These are phyloP conservation scores for Excalfactoria chinensis DNA, from an alignment of 2,113 vertebrate species.

Conservation along the genomic window DNA sequence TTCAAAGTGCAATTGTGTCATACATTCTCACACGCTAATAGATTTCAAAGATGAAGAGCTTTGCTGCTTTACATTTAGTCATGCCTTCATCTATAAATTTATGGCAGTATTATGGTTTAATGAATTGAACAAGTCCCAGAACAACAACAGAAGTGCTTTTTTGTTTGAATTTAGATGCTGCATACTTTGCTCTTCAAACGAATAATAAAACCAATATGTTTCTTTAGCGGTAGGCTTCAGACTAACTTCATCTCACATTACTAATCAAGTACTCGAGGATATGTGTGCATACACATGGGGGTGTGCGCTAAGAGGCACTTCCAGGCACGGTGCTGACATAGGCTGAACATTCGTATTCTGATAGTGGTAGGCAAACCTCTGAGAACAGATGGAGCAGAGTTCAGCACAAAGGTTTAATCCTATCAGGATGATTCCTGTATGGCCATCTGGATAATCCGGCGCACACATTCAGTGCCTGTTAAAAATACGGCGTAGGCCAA, in stretches of 20 bases:
- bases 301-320: constrained; percentile 20
- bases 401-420: constrained; percentile 96
- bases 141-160: constrained; percentile 61
- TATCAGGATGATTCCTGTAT: constrained; percentile 95
- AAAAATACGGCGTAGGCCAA: constrained; percentile 89
- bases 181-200: constrained; percentile 45
- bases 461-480: constrained; percentile 90
- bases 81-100: constrained; percentile 61
- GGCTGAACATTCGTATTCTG: constrained; percentile 76
- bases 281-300: not conserved
- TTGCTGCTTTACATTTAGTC: constrained; percentile 57
- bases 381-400: constrained; percentile 92
- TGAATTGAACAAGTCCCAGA: constrained; percentile 64
- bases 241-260: constrained; percentile 40
- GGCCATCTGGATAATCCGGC: constrained; percentile 95
- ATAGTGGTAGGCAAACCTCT: constrained; percentile 73
- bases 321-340: constrained; percentile 30
- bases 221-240: constrained; percentile 50
- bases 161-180: constrained; percentile 64
- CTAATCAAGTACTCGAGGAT: constrained; percentile 40
- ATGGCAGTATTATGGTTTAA: constrained; percentile 54
- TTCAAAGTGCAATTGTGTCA: constrained; percentile 36
- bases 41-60: constrained; percentile 69
- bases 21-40: constrained; percentile 44
- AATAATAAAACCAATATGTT: constrained; percentile 64